Base-by-base conservation (phyloP, 2,888 invertebrate genomes). In the Druceiella hillmani region DNA sequence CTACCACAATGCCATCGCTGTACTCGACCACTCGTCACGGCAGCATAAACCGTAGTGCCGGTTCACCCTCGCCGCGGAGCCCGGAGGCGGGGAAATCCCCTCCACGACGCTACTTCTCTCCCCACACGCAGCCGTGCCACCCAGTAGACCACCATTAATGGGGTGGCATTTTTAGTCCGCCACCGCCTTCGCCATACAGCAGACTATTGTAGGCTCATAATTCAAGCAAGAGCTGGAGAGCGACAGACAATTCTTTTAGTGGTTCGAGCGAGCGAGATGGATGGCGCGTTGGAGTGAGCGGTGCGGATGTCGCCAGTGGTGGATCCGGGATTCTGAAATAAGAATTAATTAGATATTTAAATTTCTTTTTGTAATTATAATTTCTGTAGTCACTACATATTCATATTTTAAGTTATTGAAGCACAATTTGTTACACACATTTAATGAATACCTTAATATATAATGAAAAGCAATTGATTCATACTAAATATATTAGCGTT, bases 181-280 rank as follows among this genome's bases (percentile, higher is more conserved):
- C 5, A 52, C 54, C 54, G 54, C 62, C 56, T 59, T 63, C 55
- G 51, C 53, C 53, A 52, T 53, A 53, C 50, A 16, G 50, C 49
- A 51, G 56, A 53, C 52, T 53, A 55, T 56, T 55, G 56, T 51
- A 27, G 67, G 61, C 65, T 65, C 68, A 70, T 70, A 69, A 70
- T 70, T 70, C 68, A 69, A 69, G 69, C 68, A 65, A 66, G 61
- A 68, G 70, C 66, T 64, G 67, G 68, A 67, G 64, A 56, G 69
- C 68, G 69, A 69, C 59, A 60, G 69, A 61, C 56, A 62, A 65
- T 69, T 69, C 69, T 70, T 70, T 70, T 70, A 69, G 65, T 61
- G 66, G 65, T 69, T 68, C 65, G 70, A 69, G 70, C 65, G 70
- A 70, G 69, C 66, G 70, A 69, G 69, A 70, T 69, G 69, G 69